These are phyloP conservation scores for Helicoverpa armigera DNA, from an alignment of 1,140 invertebrate species.

Conservation along the genomic window DNA sequence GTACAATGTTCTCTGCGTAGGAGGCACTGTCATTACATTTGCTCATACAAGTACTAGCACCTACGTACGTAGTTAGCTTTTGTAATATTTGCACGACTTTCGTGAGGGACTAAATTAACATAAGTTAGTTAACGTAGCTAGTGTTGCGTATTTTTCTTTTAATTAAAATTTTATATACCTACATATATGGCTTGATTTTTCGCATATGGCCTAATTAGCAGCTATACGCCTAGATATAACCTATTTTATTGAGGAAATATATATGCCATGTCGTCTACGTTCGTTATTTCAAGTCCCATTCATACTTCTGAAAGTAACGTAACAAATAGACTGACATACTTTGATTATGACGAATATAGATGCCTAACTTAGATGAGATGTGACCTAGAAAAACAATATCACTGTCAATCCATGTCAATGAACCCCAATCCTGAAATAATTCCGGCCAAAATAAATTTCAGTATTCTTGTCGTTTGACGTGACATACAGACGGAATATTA, in stretches of 20 bases:
- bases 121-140: background rate
- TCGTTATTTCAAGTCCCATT: too few species aligned
- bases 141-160: background rate
- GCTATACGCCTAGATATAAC: too few species aligned
- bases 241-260: too few species aligned
- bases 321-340: too few species aligned
- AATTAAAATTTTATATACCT: background rate
- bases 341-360: too few species aligned
- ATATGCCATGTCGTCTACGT: too few species aligned
- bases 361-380: too few species aligned
- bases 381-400: background rate
- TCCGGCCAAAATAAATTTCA: background rate
- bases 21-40: background rate
- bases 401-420: background rate
- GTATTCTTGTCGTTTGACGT: background rate
- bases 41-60: background rate
- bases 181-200: too few species aligned
- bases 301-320: too few species aligned
- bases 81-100: conserved; percentile 15
- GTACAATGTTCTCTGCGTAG: conserved; percentile 6
- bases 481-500: conserved; percentile 2
- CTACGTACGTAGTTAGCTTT: background rate
- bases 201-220: too few species aligned
- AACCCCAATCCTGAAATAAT: background rate
- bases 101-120: background rate